A percentile compares a stretch with the other conserved stretches of the same genome.
phyloP scores from a whole-genome alignment of 2,888 invertebrate genomes.

The Mallateleia sp. region DNA sequence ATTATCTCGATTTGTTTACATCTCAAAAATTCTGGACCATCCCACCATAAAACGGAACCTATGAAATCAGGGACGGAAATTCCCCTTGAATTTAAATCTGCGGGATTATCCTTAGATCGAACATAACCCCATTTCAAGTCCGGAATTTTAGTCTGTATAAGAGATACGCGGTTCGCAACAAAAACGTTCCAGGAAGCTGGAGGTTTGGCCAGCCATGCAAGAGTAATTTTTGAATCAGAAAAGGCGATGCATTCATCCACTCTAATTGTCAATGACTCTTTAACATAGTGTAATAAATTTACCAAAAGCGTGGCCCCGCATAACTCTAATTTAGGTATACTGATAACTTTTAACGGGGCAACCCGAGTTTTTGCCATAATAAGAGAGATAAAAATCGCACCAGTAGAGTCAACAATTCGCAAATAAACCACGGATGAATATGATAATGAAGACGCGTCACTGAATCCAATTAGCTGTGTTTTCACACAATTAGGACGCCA shows the following conservation, averaged over 20 bases:
- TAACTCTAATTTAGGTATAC: not conserved
- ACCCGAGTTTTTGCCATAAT: not conserved
- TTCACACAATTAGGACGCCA: not conserved
- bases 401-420: not conserved
- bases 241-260: not conserved
- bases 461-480: not conserved
- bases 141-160: not conserved
- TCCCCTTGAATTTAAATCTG: slow-evolving; percentile 5
- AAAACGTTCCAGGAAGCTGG: not conserved
- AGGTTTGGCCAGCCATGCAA: not conserved
- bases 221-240: not conserved
- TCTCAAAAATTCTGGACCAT: slow-evolving; percentile 16
- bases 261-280: not conserved
- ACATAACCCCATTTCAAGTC: not conserved
- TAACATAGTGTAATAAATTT: not conserved
- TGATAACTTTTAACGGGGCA: not conserved
- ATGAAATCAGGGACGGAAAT: not conserved
- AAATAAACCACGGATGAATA: slow-evolving; percentile 4
- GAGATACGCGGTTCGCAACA: not conserved
- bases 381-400: not conserved
- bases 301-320: not conserved
- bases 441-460: not conserved
- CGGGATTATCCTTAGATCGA: not conserved
- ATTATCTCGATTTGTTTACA: too few relatives aligned
- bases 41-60: slow-evolving; percentile 13